These are phyloP conservation scores for Ceratina australensis DNA, from an alignment of 1,140 invertebrate genomes.

Conservation along the genomic window DNA sequence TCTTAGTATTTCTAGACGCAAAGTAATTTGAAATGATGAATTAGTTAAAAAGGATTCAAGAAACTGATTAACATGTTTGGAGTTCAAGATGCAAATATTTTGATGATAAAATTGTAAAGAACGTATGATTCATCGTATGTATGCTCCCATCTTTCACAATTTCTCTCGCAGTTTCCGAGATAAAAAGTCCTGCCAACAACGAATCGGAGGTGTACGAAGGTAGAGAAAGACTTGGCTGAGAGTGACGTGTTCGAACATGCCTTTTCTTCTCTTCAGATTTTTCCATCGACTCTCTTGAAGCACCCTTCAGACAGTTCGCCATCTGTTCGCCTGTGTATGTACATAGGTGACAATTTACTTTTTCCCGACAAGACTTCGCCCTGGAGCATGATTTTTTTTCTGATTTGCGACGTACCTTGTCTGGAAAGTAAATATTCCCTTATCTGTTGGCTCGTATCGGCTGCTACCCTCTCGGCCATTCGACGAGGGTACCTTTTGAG, in stretches of 20 bases:
- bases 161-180: no score
- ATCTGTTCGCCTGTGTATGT: slow-evolving; percentile 38
- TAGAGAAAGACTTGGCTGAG: neutral
- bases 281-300: slow-evolving; percentile 35
- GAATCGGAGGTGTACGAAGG: slow-evolving; percentile 13
- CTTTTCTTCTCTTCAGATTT: slow-evolving; percentile 37
- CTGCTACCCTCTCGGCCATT: slow-evolving; percentile 12
- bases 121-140: neutral
- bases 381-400: slow-evolving; percentile 43
- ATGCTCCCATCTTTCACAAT: neutral
- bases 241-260: slow-evolving; percentile 19
- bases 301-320: slow-evolving; percentile 45
- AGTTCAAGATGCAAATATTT: no score
- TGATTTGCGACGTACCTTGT: slow-evolving; percentile 30
- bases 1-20: neutral
- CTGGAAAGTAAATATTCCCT: slow-evolving; percentile 24
- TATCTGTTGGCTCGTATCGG: slow-evolving; percentile 6
- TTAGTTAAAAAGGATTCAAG: no score
- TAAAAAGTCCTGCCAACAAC: neutral
- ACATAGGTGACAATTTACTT: slow-evolving; percentile 62
- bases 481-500: neutral
- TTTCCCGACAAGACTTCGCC: slow-evolving; percentile 12
- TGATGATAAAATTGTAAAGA: no score
- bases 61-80: neutral
- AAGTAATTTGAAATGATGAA: no score